Conservation (phyloP, 2,888 invertebrate genomes). For the Rhaphigaster nebulosa region DNA sequence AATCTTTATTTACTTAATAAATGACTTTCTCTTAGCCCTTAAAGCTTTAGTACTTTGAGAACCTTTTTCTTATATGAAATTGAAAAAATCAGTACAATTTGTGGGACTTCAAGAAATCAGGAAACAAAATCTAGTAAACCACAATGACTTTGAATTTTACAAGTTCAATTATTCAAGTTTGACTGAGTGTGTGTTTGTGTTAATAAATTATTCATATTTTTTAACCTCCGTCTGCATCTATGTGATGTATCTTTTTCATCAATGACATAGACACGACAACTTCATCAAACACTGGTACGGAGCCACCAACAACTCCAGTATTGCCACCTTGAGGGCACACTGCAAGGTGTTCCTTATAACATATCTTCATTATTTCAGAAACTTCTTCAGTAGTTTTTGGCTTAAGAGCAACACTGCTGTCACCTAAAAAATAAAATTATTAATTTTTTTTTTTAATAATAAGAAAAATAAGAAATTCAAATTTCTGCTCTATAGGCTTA, state of each 20-base stretch:
- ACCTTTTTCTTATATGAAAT: not conserved
- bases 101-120: no score
- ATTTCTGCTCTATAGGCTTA: no score
- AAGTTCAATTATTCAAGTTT: no score
- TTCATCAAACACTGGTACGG: constrained; percentile 97
- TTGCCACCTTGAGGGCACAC: constrained; percentile 98
- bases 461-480: no score
- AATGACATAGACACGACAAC: constrained; percentile 86
- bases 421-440: constrained; percentile 64
- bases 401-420: constrained; percentile 84
- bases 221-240: constrained; percentile 75
- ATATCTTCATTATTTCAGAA: constrained; percentile 86
- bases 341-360: constrained; percentile 85
- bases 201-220: not conserved
- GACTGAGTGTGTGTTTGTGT: no score
- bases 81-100: no score
- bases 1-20: no score
- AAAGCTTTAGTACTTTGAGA: no score
- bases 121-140: no score
- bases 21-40: no score
- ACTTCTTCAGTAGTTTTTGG: constrained; percentile 91
- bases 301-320: constrained; percentile 96
- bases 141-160: no score
- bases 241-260: constrained; percentile 85
- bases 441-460: not conserved